Percentiles rank a stretch among this genome's conserved stretches.
Evolutionary conservation across 2,888 invertebrate genomes (phyloP).

Genomic region (Laspeyria flexula): DNA sequence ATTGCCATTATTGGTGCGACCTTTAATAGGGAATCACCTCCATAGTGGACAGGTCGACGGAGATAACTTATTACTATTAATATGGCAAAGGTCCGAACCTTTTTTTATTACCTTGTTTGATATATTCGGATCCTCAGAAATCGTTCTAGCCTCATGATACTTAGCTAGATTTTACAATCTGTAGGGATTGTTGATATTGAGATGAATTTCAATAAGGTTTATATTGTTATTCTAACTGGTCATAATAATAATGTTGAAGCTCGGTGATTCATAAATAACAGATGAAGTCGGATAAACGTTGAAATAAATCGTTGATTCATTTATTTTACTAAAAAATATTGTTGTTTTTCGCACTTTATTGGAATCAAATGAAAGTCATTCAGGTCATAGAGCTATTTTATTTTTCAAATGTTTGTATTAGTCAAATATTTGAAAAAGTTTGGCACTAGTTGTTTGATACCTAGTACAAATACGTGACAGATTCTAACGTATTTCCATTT

Average conservation of each 20-base stretch:
- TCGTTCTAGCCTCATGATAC: too few relatives aligned
- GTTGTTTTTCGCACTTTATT: too few relatives aligned
- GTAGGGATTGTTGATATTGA: too few relatives aligned
- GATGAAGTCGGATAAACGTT: too few relatives aligned
- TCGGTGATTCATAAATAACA: too few relatives aligned
- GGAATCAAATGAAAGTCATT: not conserved
- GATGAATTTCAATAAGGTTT: too few relatives aligned
- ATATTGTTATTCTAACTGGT: too few relatives aligned
- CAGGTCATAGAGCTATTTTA: not conserved
- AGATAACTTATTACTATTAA: slow-evolving; percentile 75
- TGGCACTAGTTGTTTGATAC: not conserved
- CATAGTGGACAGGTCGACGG: slow-evolving; percentile 51
- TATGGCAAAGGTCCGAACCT: slow-evolving; percentile 49
- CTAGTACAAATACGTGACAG: slow-evolving; percentile 4
- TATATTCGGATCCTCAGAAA: slow-evolving; percentile 3
- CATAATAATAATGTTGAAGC: too few relatives aligned
- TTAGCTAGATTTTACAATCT: too few relatives aligned
- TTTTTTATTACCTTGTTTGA: slow-evolving; percentile 29
- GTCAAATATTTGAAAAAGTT: slow-evolving; percentile 11
- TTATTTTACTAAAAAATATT: too few relatives aligned
- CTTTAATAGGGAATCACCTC: slow-evolving; percentile 72
- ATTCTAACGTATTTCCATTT: slow-evolving; percentile 11
- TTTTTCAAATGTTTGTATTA: not conserved
- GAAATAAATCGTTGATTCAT: too few relatives aligned
- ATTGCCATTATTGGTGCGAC: slow-evolving; percentile 73